Base-by-base conservation (phyloP, 2,797 vertebrate species). In the Urocyon cinereoargenteus region DNA sequence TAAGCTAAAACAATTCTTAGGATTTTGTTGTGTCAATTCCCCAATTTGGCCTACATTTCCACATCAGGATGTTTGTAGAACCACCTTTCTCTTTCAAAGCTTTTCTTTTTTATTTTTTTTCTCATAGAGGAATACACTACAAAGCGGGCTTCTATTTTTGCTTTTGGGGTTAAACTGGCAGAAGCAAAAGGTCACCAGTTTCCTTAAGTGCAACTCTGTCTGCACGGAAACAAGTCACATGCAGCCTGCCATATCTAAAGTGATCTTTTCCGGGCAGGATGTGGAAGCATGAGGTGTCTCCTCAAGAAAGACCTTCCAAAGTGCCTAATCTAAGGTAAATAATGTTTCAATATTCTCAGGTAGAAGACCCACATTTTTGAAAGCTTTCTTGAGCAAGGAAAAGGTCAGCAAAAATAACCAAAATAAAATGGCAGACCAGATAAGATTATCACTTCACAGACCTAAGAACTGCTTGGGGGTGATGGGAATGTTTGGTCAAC, bases 281-380 rank as follows among this genome's bases (percentile, higher is more conserved):
- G 81, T 83, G 49, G 82, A 61, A 49, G 72, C 36, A 26, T 1
- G n/a, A 57, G 89, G 66, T 15, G 64, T 22, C 72, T 92, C 61
- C 92, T 95, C 75, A 70, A 62, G 91, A 55, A 72, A 78, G 85
- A 51, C 19, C 91, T 93, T 78, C 86, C 70, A 16, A 68, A 73
- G 31, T 18, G 78, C 85, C 73, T 97, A 93, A 97, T 98, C 97
- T 96, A 96, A 96, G 93, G 78, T 96, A 97, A 97, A 98, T 92
- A 97, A 92, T 49, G n/a, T 96, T 85, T 77, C 95, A 51, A 1
- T 85, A 86, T 66, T 85, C 81, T 87, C 57, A 59, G 89, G 73
- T 90, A 75, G 62, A 94, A 53, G 91, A 34, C 81, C 59, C 68
- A 66, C 90, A 94, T 96, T 98, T 90, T 93, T 97, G 18, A 94